A percentile compares a stretch with the other conserved stretches of the same genome.
Conservation (phyloP, 2,888 invertebrate genomes). For the Acleris sparsana region DNA sequence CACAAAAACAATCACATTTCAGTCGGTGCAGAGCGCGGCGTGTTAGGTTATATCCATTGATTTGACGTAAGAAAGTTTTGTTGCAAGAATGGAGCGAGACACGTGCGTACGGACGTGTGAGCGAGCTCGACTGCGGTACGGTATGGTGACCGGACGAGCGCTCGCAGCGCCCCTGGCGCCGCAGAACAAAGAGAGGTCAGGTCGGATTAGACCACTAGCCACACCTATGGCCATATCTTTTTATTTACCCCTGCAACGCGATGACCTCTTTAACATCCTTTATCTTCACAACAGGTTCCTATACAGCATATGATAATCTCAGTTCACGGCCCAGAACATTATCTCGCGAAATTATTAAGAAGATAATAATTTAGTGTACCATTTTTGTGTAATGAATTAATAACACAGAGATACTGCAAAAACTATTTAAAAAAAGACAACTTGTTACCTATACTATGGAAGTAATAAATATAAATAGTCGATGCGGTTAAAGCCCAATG, state of each 20-base stretch:
- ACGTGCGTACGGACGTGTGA: conserved; percentile 51
- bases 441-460: too few species aligned
- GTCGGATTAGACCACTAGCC: conserved; percentile 37
- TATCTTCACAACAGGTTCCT: conserved; percentile 27
- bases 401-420: too few species aligned
- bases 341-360: too few species aligned
- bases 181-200: conserved; percentile 41
- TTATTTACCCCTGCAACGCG: conserved; percentile 34
- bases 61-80: conserved; percentile 82
- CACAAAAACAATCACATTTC: conserved; percentile 69
- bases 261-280: conserved; percentile 28
- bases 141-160: conserved; percentile 29
- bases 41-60: conserved; percentile 83
- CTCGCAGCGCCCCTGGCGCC: conserved; percentile 36
- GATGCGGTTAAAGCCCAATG: background rate
- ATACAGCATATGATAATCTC: background rate
- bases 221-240: conserved; percentile 40
- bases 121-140: conserved; percentile 61
- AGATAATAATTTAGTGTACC: too few species aligned
- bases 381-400: too few species aligned
- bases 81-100: conserved; percentile 44
- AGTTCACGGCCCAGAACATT: background rate
- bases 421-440: too few species aligned
- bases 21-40: conserved; percentile 55
- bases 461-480: too few species aligned